Conservation (phyloP, 2,797 vertebrate species). For the Chrosomus eos region DNA sequence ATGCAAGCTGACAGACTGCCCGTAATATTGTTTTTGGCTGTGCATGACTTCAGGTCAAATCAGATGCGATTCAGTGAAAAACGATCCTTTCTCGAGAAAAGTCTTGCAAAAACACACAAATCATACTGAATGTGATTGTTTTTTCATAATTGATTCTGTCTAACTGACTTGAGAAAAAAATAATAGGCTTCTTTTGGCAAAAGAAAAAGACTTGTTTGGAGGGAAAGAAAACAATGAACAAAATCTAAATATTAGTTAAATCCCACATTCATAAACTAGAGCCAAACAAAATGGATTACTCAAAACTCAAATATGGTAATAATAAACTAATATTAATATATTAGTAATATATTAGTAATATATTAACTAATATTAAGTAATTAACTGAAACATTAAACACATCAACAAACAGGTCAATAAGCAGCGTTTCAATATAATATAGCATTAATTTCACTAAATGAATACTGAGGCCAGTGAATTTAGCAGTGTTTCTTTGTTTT, state of each 20-base stretch:
- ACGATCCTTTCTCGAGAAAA: slow-evolving; percentile 3
- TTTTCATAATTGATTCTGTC: slow-evolving; percentile 23
- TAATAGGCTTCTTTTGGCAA: not conserved
- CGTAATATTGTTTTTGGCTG: slow-evolving; percentile 39
- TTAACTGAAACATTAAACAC: not conserved
- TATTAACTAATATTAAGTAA: no score
- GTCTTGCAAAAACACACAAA: slow-evolving; percentile 24
- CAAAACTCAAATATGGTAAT: not conserved
- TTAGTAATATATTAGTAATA: no score
- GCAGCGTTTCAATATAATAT: not conserved
- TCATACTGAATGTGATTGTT: slow-evolving; percentile 15
- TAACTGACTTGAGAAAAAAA: not conserved
- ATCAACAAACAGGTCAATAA: not conserved
- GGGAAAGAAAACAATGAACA: not conserved
- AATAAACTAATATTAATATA: no score
- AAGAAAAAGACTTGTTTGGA: not conserved
- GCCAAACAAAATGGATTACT: not conserved
- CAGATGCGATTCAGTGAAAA: slow-evolving; percentile 31
- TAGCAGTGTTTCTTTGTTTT: not conserved
- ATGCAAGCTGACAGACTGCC: slow-evolving; percentile 38
- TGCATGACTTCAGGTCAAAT: slow-evolving; percentile 38
- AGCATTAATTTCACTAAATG: slow-evolving; percentile 8
- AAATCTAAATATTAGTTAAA: slow-evolving; percentile 4
- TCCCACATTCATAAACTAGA: not conserved
- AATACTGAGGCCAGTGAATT: not conserved